Evolutionary conservation across 2,888 invertebrate genomes (phyloP), one percentile per base, ranked within the genome.

Genomic region (Himalopsyche japonica): DNA sequence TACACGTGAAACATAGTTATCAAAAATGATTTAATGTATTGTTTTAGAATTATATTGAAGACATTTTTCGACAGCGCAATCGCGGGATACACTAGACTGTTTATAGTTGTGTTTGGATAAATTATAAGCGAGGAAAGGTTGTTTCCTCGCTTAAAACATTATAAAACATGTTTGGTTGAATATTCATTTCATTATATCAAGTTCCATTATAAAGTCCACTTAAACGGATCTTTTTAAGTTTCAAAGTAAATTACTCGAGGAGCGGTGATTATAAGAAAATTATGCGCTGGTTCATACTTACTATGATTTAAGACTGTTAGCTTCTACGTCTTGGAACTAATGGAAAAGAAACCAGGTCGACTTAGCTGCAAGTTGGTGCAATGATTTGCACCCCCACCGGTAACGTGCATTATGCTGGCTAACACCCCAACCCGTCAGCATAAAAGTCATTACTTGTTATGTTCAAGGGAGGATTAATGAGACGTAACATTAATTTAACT

Each of bases 331-430:
- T 70, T 12, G 32, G 12, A 15, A 64, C 80, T 80, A 80, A 80
- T 80, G 80, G 80, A 80, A 80, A 80, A 64, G 80, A 80, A 80
- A 80, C 34, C 32, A 80, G 80, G 64, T 64, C 37, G 64, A 32
- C 37, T 80, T 24, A 79, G 32, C 48, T 49, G 79, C 49, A 48
- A 48, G 70, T 70, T 70, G 70, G 70, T 70, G 70, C 70, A 70
- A 70, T 70, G 70, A 70, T 70, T 70, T 70, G 70, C 70, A 24
- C 70, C 70, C n/a, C 70, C 70, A 30, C 10, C 27, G 27, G 70
- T 30, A 70, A 70, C 70, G 20, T 70, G 30, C 70, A 70, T 70
- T 70, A 70, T 30, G 70, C 27, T 27, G 24, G 30, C 70, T 70
- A 12, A 57, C 57, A 27, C 70, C 70, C 70, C 12, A 15, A 70